Evolutionary conservation across 2,113 vertebrate species (phyloP).

Genomic region (Lophura nycthemera): DNA sequence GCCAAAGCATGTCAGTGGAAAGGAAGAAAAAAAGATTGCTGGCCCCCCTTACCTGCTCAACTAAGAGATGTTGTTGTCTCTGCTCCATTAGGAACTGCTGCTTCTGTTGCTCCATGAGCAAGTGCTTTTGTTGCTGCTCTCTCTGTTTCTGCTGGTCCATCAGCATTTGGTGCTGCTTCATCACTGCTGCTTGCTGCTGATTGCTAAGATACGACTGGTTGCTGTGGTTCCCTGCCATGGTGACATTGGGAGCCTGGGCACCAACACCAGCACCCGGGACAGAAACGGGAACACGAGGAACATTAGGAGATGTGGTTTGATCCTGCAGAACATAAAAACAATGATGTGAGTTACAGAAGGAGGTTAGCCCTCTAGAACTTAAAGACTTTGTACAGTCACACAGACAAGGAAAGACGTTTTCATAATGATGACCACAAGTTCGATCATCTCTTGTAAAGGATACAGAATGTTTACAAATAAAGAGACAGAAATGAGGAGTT

Average conservation of each 20-base stretch:
- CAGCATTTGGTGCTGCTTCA: slow-evolving; percentile 88
- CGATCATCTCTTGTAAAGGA: background rate
- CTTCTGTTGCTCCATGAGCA: slow-evolving; percentile 80
- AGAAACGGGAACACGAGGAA: slow-evolving; percentile 80
- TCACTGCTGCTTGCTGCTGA: slow-evolving; percentile 85
- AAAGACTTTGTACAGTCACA: background rate
- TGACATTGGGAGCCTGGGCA: slow-evolving; percentile 77
- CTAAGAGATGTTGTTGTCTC: slow-evolving; percentile 89
- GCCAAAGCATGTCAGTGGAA: background rate
- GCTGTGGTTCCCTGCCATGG: slow-evolving; percentile 83
- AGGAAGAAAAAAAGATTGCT: background rate
- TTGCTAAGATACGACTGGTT: slow-evolving; percentile 84
- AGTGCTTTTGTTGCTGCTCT: slow-evolving; percentile 81
- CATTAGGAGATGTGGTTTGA: slow-evolving; percentile 79
- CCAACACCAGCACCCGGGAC: slow-evolving; percentile 77
- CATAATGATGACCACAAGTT: background rate
- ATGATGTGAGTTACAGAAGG: background rate
- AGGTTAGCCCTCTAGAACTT: background rate
- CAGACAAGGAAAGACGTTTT: background rate
- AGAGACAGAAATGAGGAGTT: background rate
- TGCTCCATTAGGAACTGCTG: slow-evolving; percentile 85
- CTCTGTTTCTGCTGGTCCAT: slow-evolving; percentile 87
- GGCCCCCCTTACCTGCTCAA: slow-evolving; percentile 85
- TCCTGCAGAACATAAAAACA: slow-evolving; percentile 78
- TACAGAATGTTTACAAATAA: background rate